Evolutionary conservation across 53 echinoderm and acorn worm species (phyloP).

Genomic region (Hippasteria phrygiana): DNA sequence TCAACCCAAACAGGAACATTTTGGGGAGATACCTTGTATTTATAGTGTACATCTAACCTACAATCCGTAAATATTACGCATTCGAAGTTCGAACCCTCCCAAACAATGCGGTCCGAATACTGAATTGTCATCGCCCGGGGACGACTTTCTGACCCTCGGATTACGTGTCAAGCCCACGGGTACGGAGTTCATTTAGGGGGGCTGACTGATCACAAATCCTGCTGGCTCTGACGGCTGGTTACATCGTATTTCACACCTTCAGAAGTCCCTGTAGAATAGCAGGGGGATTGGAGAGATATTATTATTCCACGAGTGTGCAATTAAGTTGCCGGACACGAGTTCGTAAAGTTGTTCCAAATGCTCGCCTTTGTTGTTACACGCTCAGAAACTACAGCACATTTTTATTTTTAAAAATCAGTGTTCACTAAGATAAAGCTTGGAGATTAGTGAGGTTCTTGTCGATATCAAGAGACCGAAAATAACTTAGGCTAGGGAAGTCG

Average conservation of each 20-base stretch:
- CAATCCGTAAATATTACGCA: conserved; percentile 8
- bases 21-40: background rate
- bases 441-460: too few relatives aligned
- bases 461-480: too few relatives aligned
- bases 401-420: too few relatives aligned
- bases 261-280: background rate
- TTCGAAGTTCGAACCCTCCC: background rate
- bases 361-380: too few relatives aligned
- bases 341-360: too few relatives aligned
- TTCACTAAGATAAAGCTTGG: too few relatives aligned
- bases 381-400: too few relatives aligned
- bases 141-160: background rate
- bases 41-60: conserved; percentile 7
- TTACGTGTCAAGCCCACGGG: conserved; percentile 13
- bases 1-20: background rate
- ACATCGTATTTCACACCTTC: conserved; percentile 49
- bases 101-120: background rate
- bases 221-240: conserved; percentile 27
- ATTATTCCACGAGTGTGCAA: background rate
- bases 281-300: background rate
- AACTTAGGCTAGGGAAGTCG: too few relatives aligned
- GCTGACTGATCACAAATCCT: conserved; percentile 13
- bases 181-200: background rate
- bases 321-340: too few relatives aligned
- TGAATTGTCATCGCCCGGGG: conserved; percentile 4